Conservation (phyloP, 2,113 vertebrate species). For the Limanda limanda region DNA sequence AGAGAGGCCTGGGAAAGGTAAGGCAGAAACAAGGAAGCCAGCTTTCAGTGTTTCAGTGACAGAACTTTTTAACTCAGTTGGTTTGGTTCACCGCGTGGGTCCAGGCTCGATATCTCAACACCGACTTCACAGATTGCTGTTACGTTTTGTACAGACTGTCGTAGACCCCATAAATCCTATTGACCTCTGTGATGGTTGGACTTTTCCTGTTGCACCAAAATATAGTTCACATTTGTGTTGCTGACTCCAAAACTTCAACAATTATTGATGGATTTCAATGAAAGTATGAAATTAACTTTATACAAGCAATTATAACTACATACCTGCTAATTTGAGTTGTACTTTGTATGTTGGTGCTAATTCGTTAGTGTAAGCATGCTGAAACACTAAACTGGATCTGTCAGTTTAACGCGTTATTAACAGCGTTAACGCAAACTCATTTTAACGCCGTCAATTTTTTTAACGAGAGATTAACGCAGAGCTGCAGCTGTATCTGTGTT, state of each 20-base stretch:
- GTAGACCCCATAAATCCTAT: neutral
- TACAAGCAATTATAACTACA: too few species aligned
- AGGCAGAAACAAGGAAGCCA: neutral
- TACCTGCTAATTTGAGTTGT: too few species aligned
- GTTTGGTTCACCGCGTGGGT: neutral
- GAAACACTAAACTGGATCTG: neutral
- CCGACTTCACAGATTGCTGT: neutral
- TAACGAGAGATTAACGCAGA: too few species aligned
- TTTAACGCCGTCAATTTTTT: too few species aligned
- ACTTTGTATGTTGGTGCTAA: neutral
- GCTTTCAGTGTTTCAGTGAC: constrained; percentile 11
- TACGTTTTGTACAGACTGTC: neutral
- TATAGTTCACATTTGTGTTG: neutral
- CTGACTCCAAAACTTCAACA: too few species aligned
- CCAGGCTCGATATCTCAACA: neutral
- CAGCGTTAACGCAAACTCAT: too few species aligned
- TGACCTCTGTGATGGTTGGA: neutral
- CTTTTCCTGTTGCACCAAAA: neutral
- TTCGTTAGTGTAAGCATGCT: neutral
- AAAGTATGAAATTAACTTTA: too few species aligned
- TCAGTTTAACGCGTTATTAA: too few species aligned
- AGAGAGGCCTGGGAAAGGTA: constrained; percentile 32
- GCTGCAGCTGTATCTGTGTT: too few species aligned
- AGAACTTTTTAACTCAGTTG: neutral
- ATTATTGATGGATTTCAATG: too few species aligned